A percentile compares a stretch with the other conserved stretches of the same genome.
phyloP scores from a whole-genome alignment of 1,140 invertebrate genomes.

The Neuroterus valhalla region DNA sequence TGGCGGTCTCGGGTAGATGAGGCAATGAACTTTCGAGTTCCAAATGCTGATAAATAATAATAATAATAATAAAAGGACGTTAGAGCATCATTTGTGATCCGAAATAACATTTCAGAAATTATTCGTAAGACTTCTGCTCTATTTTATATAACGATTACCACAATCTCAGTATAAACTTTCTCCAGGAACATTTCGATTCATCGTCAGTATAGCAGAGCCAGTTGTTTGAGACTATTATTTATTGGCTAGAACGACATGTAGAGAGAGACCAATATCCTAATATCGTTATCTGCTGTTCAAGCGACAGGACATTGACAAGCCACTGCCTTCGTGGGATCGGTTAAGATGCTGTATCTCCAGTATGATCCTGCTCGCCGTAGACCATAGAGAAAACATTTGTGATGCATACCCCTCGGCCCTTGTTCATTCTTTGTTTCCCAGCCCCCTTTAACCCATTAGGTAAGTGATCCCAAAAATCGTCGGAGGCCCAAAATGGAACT shows the following conservation, averaged over 20 bases:
- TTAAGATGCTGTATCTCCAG: constrained; percentile 47
- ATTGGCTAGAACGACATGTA: constrained; percentile 42
- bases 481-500: constrained; percentile 61
- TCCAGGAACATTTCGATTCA: not conserved
- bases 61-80: too few species aligned
- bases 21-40: too few species aligned
- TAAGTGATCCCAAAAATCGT: constrained; percentile 39
- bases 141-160: constrained; percentile 1
- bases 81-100: too few species aligned
- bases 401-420: constrained; percentile 44
- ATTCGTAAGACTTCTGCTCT: not conserved
- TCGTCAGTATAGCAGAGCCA: not conserved
- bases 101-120: too few species aligned
- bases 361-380: constrained; percentile 45
- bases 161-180: not conserved
- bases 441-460: constrained; percentile 35
- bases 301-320: constrained; percentile 52
- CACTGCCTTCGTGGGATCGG: constrained; percentile 52
- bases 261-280: constrained; percentile 62
- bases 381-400: constrained; percentile 37
- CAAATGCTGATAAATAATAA: too few species aligned
- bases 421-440: constrained; percentile 36
- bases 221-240: constrained; percentile 31
- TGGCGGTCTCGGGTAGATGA: too few species aligned
- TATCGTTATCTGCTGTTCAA: constrained; percentile 64